phyloP scores from a whole-genome alignment of 2,113 vertebrate genomes.

The Silurus asotus region DNA sequence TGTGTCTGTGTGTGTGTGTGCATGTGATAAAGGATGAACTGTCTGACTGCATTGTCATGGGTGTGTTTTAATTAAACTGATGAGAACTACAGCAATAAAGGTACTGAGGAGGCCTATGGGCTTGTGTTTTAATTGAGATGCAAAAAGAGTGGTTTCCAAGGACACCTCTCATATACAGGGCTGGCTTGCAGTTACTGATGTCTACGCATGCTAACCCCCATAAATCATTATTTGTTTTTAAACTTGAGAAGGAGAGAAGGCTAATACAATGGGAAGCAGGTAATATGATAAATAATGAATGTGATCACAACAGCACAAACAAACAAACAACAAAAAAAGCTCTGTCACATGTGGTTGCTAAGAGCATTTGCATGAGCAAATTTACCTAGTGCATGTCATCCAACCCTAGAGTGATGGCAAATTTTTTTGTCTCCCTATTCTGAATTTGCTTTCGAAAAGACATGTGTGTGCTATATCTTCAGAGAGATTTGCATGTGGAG shows the following conservation, averaged over 20 bases:
- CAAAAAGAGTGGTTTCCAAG: conserved; percentile 55
- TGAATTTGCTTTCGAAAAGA: conserved; percentile 40
- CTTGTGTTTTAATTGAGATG: conserved; percentile 56
- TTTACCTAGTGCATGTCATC: conserved; percentile 40
- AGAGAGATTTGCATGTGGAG: conserved; percentile 44
- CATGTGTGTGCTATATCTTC: background rate
- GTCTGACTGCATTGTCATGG: conserved; percentile 39
- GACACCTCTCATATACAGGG: conserved; percentile 42
- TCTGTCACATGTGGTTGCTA: background rate
- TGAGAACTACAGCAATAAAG: conserved; percentile 51
- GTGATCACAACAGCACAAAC: conserved; percentile 15
- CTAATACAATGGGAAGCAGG: background rate
- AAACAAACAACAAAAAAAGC: conserved; percentile 27
- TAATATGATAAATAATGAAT: conserved; percentile 30
- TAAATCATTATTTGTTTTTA: background rate
- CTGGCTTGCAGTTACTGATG: conserved; percentile 6
- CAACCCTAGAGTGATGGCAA: conserved; percentile 16
- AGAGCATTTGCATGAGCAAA: conserved; percentile 36
- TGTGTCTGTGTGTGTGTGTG: conserved; percentile 16
- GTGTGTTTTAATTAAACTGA: conserved; percentile 57
- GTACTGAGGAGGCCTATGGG: conserved; percentile 37
- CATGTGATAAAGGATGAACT: conserved; percentile 29
- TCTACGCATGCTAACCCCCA: background rate
- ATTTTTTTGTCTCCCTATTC: background rate
- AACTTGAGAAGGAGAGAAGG: background rate